Percentiles rank a stretch among this genome's conserved stretches.
Evolutionary conservation across 2,797 vertebrate species (phyloP).

Genomic region (Brachyrhaphis roseni): DNA sequence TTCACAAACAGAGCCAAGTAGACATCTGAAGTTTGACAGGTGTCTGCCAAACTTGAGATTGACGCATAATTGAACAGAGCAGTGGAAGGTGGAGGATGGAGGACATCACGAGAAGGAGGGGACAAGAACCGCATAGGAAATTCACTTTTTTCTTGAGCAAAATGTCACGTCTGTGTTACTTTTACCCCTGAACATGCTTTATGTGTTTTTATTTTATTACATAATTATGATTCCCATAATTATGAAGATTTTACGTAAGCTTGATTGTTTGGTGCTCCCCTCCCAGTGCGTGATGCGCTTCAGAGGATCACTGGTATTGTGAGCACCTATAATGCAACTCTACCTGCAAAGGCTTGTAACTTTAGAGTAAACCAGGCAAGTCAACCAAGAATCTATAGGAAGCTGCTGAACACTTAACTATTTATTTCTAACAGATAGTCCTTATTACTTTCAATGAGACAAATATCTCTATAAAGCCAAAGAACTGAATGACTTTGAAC

Average conservation of each 20-base stretch:
- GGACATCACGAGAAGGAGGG: not conserved
- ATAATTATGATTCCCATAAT: not conserved
- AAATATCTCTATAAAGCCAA: not conserved
- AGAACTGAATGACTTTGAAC: not conserved
- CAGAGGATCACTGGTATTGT: not conserved
- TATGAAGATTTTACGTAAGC: not conserved
- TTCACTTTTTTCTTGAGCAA: not conserved
- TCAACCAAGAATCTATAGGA: constrained; percentile 6
- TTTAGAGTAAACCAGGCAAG: constrained; percentile 42
- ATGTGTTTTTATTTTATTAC: not conserved
- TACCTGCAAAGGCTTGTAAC: constrained; percentile 56
- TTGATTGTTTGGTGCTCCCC: too few species aligned
- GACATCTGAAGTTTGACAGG: not conserved
- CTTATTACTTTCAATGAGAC: not conserved
- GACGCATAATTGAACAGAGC: not conserved
- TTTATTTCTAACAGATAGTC: not conserved
- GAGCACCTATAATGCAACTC: constrained; percentile 27
- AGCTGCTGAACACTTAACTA: not conserved
- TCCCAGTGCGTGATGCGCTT: too few species aligned
- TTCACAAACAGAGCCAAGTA: not conserved
- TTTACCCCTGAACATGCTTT: not conserved
- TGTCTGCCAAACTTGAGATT: not conserved
- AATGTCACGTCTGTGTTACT: not conserved
- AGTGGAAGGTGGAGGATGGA: not conserved
- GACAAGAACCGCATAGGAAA: not conserved